These are phyloP conservation scores for Drosophila robusta DNA, from an alignment of 2,888 invertebrate species.

Conservation along the genomic window DNA sequence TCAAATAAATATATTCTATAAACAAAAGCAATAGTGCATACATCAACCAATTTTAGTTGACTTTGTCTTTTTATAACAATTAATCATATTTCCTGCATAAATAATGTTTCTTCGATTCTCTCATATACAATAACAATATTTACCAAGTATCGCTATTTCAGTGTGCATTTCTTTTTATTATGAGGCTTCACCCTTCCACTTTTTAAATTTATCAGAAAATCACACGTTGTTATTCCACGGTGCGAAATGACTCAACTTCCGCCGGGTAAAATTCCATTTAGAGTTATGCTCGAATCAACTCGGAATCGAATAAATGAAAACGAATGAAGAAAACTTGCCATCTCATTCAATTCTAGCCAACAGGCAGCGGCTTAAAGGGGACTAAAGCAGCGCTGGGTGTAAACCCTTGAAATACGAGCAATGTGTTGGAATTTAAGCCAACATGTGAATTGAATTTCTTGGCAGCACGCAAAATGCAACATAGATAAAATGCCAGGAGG, in stretches of 20 bases:
- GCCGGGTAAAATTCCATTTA: conserved; percentile 53
- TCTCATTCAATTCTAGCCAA: conserved; percentile 50
- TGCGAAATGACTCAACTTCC: conserved; percentile 64
- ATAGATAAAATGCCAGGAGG: conserved; percentile 12
- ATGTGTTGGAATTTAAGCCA: conserved; percentile 62
- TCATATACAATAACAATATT: not conserved
- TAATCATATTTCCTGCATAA: not conserved
- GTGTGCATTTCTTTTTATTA: not conserved
- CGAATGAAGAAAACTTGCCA: conserved; percentile 52
- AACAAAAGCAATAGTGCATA: not conserved
- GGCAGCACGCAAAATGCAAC: conserved; percentile 49
- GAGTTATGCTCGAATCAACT: conserved; percentile 56
- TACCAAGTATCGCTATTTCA: too few relatives aligned
- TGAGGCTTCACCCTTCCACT: too few relatives aligned
- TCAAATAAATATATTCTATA: too few relatives aligned
- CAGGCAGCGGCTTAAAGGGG: not conserved
- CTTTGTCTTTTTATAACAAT: not conserved
- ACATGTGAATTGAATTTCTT: conserved; percentile 52
- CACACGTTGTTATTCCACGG: conserved; percentile 13
- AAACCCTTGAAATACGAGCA: conserved; percentile 47
- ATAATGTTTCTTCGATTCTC: not conserved
- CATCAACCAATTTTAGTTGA: not conserved
- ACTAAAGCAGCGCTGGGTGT: conserved; percentile 4
- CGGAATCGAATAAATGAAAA: conserved; percentile 59
- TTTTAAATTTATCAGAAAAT: too few relatives aligned